Evolutionary conservation across 2,113 vertebrate genomes (phyloP).

Genomic region (Danionella cerebrum): DNA sequence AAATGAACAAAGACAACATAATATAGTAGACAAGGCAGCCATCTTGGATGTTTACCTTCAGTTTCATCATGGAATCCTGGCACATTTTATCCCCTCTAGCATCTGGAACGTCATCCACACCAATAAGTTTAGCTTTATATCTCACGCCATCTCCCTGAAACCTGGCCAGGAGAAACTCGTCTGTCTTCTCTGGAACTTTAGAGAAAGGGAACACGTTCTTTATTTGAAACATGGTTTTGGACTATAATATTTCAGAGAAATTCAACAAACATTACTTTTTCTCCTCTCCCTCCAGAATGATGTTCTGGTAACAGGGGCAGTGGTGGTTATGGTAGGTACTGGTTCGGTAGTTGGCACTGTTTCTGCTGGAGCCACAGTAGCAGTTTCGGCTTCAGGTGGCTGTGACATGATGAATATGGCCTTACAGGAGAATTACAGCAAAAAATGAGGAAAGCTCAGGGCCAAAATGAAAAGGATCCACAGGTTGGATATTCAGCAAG

Average conservation of each 20-base stretch:
- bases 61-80: constrained; percentile 98
- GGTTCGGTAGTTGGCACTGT: not conserved
- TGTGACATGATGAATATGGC: constrained; percentile 66
- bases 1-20: not conserved
- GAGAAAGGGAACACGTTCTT: not conserved
- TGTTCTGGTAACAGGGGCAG: constrained; percentile 56
- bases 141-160: constrained; percentile 90
- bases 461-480: constrained; percentile 21
- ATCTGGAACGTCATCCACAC: constrained; percentile 85
- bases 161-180: constrained; percentile 82
- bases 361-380: not conserved
- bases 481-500: constrained; percentile 44
- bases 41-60: constrained; percentile 72
- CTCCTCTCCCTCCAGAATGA: constrained; percentile 84
- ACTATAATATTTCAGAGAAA: no score
- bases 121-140: constrained; percentile 94
- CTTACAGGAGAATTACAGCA: constrained; percentile 38
- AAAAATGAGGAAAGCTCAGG: constrained; percentile 22
- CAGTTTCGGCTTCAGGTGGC: constrained; percentile 66
- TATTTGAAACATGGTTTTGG: not conserved
- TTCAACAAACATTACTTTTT: constrained; percentile 64
- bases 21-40: not conserved
- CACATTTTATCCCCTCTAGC: constrained; percentile 95
- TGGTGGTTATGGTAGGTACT: constrained; percentile 42
- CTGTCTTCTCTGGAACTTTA: constrained; percentile 81